phyloP scores from a whole-genome alignment of 2,888 invertebrate genomes.

The Erynnis tages region DNA sequence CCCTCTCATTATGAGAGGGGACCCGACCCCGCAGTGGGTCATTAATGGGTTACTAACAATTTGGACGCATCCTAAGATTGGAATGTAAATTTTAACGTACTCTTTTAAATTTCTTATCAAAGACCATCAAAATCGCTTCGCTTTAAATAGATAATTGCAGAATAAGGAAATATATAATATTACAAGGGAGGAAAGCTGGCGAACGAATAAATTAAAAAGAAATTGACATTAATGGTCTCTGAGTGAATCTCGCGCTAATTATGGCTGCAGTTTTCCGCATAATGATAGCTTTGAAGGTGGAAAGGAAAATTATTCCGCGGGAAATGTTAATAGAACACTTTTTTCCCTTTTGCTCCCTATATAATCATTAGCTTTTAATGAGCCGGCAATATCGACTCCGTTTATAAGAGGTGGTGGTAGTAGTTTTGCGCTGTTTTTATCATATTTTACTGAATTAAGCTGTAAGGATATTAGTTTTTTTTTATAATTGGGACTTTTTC shows the following conservation, averaged over 20 bases:
- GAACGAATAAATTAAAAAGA: conserved; percentile 30
- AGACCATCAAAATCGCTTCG: not conserved
- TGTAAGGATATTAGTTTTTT: no score
- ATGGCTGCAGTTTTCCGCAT: conserved; percentile 25
- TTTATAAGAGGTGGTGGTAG: not conserved
- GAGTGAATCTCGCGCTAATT: conserved; percentile 32
- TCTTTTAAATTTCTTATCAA: no score
- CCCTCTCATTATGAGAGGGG: no score
- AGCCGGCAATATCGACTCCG: not conserved
- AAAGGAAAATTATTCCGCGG: conserved; percentile 19
- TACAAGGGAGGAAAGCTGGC: not conserved
- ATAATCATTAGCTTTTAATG: conserved; percentile 22
- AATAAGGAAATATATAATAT: conserved; percentile 7
- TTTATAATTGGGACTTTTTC: no score
- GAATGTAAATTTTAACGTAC: no score
- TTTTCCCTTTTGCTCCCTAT: conserved; percentile 4
- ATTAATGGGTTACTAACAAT: no score
- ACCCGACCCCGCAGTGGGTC: no score
- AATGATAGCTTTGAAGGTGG: conserved; percentile 18
- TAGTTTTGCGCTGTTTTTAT: not conserved
- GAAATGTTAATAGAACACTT: conserved; percentile 18
- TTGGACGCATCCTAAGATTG: no score
- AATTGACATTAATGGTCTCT: conserved; percentile 31
- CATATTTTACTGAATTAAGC: no score
- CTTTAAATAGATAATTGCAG: not conserved